phyloP scores from a whole-genome alignment of 2,113 vertebrate genomes.

The Platysternon megacephalum region DNA sequence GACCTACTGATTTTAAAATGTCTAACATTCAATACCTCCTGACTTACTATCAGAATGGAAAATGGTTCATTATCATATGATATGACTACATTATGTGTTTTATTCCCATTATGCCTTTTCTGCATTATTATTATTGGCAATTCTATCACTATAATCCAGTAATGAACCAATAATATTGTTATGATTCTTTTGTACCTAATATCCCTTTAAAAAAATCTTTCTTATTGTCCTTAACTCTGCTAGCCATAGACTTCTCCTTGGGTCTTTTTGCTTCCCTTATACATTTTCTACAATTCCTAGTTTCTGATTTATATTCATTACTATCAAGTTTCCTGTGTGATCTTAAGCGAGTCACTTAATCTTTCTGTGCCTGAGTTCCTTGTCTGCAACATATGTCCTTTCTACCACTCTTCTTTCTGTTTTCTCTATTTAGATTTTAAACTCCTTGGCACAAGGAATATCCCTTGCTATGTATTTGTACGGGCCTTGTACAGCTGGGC shows the following conservation, averaged over 20 bases:
- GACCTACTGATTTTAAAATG: neutral
- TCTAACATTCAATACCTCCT: neutral
- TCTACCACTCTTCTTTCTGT: conserved; percentile 17
- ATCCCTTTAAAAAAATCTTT: neutral
- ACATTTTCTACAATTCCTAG: neutral
- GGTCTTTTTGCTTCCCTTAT: neutral
- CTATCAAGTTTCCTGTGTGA: conserved; percentile 48
- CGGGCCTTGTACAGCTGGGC: conserved; percentile 12
- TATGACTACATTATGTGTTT: neutral
- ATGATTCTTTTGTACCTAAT: neutral
- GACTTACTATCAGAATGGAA: neutral
- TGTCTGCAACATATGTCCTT: conserved; percentile 31
- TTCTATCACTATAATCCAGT: neutral
- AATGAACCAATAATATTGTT: neutral
- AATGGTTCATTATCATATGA: neutral
- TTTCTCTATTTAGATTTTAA: conserved; percentile 24
- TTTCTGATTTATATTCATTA: neutral
- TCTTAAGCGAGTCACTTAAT: neutral
- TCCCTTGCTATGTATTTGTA: neutral
- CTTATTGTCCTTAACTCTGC: neutral
- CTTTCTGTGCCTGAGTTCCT: conserved; percentile 16
- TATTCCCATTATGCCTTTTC: neutral
- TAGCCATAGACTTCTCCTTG: neutral
- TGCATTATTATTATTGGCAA: neutral
- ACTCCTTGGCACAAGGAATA: neutral